A percentile compares a stretch with the other conserved stretches of the same genome.
Conservation (phyloP, 2,888 invertebrate genomes). For the Elmis aenea region DNA sequence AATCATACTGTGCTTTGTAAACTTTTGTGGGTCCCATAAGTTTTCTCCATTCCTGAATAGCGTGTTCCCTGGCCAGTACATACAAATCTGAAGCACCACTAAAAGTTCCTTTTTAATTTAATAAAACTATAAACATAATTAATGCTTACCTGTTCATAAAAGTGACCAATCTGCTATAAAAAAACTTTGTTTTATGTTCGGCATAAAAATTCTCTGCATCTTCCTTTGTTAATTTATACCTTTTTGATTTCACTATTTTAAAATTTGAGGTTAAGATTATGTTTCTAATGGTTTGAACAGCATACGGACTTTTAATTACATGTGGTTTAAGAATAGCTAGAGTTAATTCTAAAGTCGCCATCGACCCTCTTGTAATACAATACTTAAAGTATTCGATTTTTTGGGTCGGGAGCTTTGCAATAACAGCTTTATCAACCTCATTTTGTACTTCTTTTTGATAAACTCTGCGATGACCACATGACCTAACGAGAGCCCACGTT, state of each 20-base stretch:
- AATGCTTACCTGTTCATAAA: slow-evolving; percentile 70
- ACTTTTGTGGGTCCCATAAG: slow-evolving; percentile 91
- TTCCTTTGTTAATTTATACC: slow-evolving; percentile 55
- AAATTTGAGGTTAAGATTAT: slow-evolving; percentile 65
- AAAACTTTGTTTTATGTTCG: slow-evolving; percentile 79
- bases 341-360: slow-evolving; percentile 59
- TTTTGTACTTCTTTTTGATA: too few relatives aligned
- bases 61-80: slow-evolving; percentile 70
- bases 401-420: too few relatives aligned
- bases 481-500: too few relatives aligned
- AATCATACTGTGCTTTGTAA: slow-evolving; percentile 69
- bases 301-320: slow-evolving; percentile 69
- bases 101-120: slow-evolving; percentile 33
- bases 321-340: slow-evolving; percentile 86
- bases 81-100: slow-evolving; percentile 83
- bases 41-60: slow-evolving; percentile 73
- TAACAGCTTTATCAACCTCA: too few relatives aligned
- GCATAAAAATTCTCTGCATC: slow-evolving; percentile 72
- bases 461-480: too few relatives aligned
- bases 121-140: slow-evolving; percentile 3
- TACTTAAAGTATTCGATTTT: too few relatives aligned
- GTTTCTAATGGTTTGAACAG: slow-evolving; percentile 62
- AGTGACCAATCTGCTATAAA: slow-evolving; percentile 73
- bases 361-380: too few relatives aligned
- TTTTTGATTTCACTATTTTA: slow-evolving; percentile 65